Evolutionary conservation across 2,797 vertebrate species (phyloP), one percentile per base, ranked within the genome.

Genomic region (Trichosurus vulpecula): DNA sequence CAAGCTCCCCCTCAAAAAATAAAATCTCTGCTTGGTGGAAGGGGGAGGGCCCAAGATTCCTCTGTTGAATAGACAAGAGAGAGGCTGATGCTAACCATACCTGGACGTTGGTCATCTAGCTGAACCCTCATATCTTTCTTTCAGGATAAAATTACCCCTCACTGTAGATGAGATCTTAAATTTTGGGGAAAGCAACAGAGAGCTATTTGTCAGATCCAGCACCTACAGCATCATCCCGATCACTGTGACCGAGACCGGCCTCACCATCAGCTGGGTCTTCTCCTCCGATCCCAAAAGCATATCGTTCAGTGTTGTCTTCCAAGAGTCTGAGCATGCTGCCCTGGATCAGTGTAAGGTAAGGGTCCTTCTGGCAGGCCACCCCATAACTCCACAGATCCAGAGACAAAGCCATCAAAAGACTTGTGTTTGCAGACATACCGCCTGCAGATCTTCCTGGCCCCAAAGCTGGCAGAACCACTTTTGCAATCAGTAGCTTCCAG

Each of bases 221-320:
- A 99, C 99, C 98, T 99, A 99, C 98, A 99, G 99, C 92, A 94
- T 99, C 94, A 99, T 99, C 97, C 98, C 99, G 74, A 98, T 99
- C 94, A 98, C 98, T 0, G 98, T 99, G 94, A 95, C 94, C 0
- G 99, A 99, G 97, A 95, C 97, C 2, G 99, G 99, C 53, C 98
- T 99, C 52, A 99, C 99, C 92, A 98, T 99, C 97, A 98, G 99
- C 98, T 99, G 99, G 99, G 98, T 99, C 97, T 99, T 99, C 98
- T 99, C 99, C 52, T 99, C 99, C 0, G 99, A 99, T 94, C 99
- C 99, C 56, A 99, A 99, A 98, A 99, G 99, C 95, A 99, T 99
- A 98, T 99, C 99, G 92, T 99, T 99, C 94, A 99, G 99, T 0
- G 99, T 99, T 56, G 99, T 99, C 91, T 99, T 99, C 98, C 99